Base-by-base conservation (phyloP, 2,888 invertebrate species). In the Zelleria hepariella region DNA sequence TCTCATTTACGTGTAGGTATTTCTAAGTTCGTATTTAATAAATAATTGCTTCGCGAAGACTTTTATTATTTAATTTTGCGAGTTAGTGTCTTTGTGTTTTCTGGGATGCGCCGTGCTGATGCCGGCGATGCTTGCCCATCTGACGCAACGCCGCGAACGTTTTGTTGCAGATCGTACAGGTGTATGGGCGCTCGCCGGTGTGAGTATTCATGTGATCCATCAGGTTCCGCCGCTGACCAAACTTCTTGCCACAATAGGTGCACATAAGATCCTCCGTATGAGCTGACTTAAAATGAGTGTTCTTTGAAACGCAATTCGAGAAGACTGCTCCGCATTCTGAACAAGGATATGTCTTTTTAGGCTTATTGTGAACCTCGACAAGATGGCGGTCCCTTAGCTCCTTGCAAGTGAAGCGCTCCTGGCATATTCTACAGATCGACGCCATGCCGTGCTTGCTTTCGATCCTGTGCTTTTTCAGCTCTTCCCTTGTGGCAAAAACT, bases 401-500 rank as follows among this genome's bases (percentile, higher is more conserved):
- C 61, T 62, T 63, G 10, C 59, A 61, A 1, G 64, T 61, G 49
- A 67, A 67, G 10, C 64, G 53, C n/a, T 63, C 65, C n/a, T 62
- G 60, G 42, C 67, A 68, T 6, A 63, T 49, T 5, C 61, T 10
- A 26, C 65, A 65, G 18, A 61, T 54, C 49, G 64, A 58, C 2
- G 57, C 8, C 63, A 64, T 61, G 57, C 65, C 64, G 21, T 54
- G 59, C 23, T 85, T 86, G 54, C 82, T 80, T 0, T 76, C 75
- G 0, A 82, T 65, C 0, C 80, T 69, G 61, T 87, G 87, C 6
- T 74, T 74, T 60, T 84, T 82, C 59, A 85, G 86, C 0, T 82
- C 86, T 26, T 86, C 84, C 77, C 83, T 82, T 0, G 73, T 79
- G 0, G 86, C 84, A 62, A 87, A 87, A 0, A 77, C 73, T 59